Evolutionary conservation across 2,113 vertebrate species (phyloP).

Genomic region (Balaenoptera acutorostrata): DNA sequence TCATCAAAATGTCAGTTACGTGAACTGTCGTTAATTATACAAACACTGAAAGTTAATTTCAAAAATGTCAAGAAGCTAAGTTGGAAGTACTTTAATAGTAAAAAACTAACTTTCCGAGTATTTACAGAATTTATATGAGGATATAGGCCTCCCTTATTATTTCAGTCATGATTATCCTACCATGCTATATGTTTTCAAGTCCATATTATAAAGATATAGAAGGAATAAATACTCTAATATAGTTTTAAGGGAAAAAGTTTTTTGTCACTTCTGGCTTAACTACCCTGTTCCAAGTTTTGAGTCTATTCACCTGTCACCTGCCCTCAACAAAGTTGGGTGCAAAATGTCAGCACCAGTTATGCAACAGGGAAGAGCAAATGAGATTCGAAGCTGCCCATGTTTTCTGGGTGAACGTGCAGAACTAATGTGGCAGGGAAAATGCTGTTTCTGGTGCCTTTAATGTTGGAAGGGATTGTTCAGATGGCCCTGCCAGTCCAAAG

Average conservation of each 20-base stretch:
- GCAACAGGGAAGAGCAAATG: neutral
- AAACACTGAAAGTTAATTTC: constrained; percentile 6
- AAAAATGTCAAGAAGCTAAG: neutral
- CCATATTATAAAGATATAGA: neutral
- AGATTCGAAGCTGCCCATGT: neutral
- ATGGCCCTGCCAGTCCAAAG: neutral
- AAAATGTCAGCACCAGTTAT: neutral
- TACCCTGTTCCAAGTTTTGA: neutral
- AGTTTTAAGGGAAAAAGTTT: neutral
- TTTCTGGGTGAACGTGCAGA: constrained; percentile 14
- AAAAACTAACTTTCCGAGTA: neutral
- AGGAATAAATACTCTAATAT: neutral
- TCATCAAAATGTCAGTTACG: neutral
- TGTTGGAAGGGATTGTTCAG: constrained; percentile 16
- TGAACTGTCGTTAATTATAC: neutral
- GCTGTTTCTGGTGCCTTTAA: neutral
- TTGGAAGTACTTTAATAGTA: neutral
- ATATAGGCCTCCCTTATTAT: neutral
- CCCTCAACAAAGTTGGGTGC: neutral
- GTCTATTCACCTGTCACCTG: neutral
- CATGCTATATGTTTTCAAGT: neutral
- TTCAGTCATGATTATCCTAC: neutral
- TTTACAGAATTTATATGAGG: neutral
- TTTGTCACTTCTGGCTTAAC: neutral
- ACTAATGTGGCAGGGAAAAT: neutral